These are phyloP conservation scores for Brachionus sp. DNA, from an alignment of 1,140 invertebrate genomes.

Conservation along the genomic window DNA sequence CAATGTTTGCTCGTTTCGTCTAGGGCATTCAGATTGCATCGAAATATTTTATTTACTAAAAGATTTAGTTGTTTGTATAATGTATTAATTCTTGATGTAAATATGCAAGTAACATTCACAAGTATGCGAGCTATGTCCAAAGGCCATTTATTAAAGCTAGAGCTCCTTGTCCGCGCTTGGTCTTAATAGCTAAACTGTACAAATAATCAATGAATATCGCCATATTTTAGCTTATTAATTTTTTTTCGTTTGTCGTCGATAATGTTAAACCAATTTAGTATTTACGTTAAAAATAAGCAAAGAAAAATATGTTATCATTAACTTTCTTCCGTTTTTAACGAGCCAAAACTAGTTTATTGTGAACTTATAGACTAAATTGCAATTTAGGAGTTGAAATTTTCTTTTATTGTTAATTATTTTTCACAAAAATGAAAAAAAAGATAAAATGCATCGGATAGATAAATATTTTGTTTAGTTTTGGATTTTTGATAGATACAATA, in stretches of 20 bases:
- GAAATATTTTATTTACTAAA: constrained; percentile 23
- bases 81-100: constrained; percentile 41
- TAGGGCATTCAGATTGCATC: constrained; percentile 2
- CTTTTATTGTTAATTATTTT: background rate
- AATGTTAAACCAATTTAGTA: constrained; percentile 39
- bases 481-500: background rate
- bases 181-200: background rate
- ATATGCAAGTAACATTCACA: constrained; percentile 40
- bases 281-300: background rate
- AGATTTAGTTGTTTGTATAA: constrained; percentile 32
- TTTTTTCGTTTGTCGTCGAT: constrained; percentile 3
- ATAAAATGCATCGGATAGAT: background rate
- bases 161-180: background rate
- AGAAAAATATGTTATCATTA: constrained; percentile 32
- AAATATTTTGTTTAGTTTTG: background rate
- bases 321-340: constrained; percentile 3
- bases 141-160: background rate
- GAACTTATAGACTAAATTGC: background rate
- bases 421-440: background rate
- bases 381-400: constrained; percentile 26
- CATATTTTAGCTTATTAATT: constrained; percentile 33
- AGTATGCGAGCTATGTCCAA: constrained; percentile 15
- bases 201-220: background rate
- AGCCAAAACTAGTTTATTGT: constrained; percentile 19
- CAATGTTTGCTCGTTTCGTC: background rate